A percentile compares a stretch with the other conserved stretches of the same genome.
phyloP scores from a whole-genome alignment of 2,797 vertebrate genomes.

The Poecilia wingei region DNA sequence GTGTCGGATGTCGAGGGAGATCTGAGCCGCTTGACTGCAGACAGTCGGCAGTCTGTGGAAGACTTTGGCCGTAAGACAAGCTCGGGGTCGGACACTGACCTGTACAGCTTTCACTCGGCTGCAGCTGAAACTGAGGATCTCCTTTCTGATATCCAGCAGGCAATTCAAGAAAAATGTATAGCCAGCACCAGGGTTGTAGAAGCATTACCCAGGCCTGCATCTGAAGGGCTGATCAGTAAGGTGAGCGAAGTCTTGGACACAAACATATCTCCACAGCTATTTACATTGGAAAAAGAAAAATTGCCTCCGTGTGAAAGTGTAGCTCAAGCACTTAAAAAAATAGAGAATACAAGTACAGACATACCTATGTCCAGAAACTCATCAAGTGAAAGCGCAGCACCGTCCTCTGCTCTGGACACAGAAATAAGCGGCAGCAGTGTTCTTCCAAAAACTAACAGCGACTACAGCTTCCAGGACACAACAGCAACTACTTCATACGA shows the following conservation, averaged over 20 bases:
- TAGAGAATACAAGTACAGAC: conserved; percentile 20
- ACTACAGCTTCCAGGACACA: conserved; percentile 78
- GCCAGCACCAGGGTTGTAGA: conserved; percentile 35
- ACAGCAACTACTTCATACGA: conserved; percentile 76
- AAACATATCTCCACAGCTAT: conserved; percentile 50
- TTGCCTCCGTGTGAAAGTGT: conserved; percentile 39
- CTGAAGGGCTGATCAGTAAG: neutral
- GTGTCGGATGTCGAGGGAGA: conserved; percentile 84
- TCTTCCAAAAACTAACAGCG: conserved; percentile 76
- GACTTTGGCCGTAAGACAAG: conserved; percentile 84
- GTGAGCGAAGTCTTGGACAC: conserved; percentile 3
- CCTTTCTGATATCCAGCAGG: conserved; percentile 92
- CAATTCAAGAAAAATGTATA: conserved; percentile 84
- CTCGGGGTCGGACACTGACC: conserved; percentile 92
- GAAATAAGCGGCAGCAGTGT: conserved; percentile 69
- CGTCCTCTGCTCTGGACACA: conserved; percentile 58
- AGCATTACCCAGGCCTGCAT: conserved; percentile 5
- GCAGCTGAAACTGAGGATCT: conserved; percentile 89
- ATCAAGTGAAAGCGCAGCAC: conserved; percentile 67
- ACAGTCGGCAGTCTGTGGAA: conserved; percentile 71
- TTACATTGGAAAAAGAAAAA: conserved; percentile 31
- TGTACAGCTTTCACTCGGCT: conserved; percentile 95
- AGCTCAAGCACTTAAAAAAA: conserved; percentile 20
- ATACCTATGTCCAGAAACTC: conserved; percentile 54
- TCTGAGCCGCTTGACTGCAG: conserved; percentile 67